Conservation (phyloP, 2,797 vertebrate genomes). For the Aldrovandia affinis region DNA sequence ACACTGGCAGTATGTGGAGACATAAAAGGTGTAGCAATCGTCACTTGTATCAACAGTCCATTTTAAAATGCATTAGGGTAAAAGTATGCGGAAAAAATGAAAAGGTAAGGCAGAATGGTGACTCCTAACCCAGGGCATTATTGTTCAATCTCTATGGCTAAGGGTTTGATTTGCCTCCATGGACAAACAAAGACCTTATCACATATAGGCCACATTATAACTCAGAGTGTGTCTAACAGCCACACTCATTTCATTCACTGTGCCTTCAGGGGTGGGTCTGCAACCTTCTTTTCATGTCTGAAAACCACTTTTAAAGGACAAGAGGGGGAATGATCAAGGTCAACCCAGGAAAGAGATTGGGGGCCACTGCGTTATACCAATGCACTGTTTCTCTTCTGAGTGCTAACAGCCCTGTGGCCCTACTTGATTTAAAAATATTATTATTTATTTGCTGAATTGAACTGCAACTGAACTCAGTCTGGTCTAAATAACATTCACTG, state of each 20-base stretch:
- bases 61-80: neutral
- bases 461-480: conserved; percentile 42
- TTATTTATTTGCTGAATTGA: conserved; percentile 51
- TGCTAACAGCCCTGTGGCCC: neutral
- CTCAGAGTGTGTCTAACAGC: neutral
- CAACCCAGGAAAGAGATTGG: neutral
- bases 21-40: neutral
- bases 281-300: neutral
- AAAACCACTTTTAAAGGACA: neutral
- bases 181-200: neutral
- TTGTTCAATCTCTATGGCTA: too few relatives aligned
- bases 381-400: conserved; percentile 25
- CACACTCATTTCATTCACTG: neutral
- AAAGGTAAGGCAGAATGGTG: too few relatives aligned
- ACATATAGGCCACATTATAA: neutral
- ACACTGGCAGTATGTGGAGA: neutral
- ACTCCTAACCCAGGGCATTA: too few relatives aligned
- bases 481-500: conserved; percentile 26
- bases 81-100: neutral
- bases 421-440: neutral
- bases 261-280: neutral
- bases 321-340: neutral
- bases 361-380: neutral
- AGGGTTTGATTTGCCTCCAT: neutral
- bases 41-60: neutral